phyloP scores from a whole-genome alignment of 1,140 invertebrate species.

The Saccostrea cuccullata region DNA sequence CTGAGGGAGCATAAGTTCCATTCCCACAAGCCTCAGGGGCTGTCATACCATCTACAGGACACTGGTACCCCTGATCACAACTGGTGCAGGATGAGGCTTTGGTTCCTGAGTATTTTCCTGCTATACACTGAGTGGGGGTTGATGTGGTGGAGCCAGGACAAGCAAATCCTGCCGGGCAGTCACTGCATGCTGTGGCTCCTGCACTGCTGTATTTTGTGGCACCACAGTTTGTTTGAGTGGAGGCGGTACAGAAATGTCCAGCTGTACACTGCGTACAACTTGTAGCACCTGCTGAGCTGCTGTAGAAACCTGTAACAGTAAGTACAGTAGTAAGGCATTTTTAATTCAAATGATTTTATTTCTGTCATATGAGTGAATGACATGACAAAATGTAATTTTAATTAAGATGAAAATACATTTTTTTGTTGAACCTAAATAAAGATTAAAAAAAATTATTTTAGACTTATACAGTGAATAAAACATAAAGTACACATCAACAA shows the following conservation, averaged over 20 bases:
- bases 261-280: constrained; percentile 69
- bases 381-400: too few relatives aligned
- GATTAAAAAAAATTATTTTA: too few relatives aligned
- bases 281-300: constrained; percentile 51
- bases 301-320: constrained; percentile 64
- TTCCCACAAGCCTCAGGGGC: constrained; percentile 56
- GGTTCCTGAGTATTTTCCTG: constrained; percentile 57
- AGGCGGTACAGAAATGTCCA: constrained; percentile 68
- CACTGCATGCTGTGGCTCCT: constrained; percentile 53
- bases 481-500: too few relatives aligned
- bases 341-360: too few relatives aligned
- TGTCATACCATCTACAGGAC: constrained; percentile 56
- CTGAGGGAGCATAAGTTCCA: constrained; percentile 57
- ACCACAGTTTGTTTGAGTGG: constrained; percentile 66
- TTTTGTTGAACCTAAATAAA: too few relatives aligned
- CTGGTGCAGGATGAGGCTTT: constrained; percentile 58
- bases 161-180: constrained; percentile 56
- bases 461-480: too few relatives aligned
- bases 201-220: constrained; percentile 63
- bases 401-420: too few relatives aligned
- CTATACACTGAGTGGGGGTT: constrained; percentile 57
- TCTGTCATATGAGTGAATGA: too few relatives aligned
- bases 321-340: too few relatives aligned
- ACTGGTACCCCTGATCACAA: constrained; percentile 64
- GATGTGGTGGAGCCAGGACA: constrained; percentile 54